Base-by-base conservation (phyloP, 2,797 vertebrate species). In the Ctenopoma kingsleyae region DNA sequence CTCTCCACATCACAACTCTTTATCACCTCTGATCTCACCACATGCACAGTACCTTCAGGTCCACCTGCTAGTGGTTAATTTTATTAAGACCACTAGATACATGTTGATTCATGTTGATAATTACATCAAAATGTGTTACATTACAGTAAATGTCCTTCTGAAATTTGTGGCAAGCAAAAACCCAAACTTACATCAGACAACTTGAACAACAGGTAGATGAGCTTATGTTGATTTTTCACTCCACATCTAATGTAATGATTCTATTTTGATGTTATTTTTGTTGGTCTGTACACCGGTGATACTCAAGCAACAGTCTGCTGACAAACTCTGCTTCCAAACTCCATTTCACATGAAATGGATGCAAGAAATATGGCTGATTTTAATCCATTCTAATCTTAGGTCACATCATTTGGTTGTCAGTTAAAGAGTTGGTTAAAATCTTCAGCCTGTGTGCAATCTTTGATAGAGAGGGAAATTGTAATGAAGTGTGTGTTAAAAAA, bases 31-130 rank as follows among this genome's bases (percentile, higher is more conserved):
- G 43, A 55, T n/a, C n/a, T n/a, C n/a, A n/a, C n/a, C 15, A 52
- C 27, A 55, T 38, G 8, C 19, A 48, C 16, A 61, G 25, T 52
- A 20, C 41, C 41, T 17, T 19, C 40, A 63, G 30, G 8, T 69
- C 66, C 85, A 66, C 27, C 71, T 85, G 22, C 53, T 86, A 78
- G 62, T 71, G 15, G 16, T 41, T 67, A 73, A 69, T 71, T 67
- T 66, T 11, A 19, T 30, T 72, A 12, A 54, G 52, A 63, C 30
- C 40, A 10, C 30, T 1, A 44, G 2, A 20, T n/a, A 19, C 6
- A 44, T 59, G 36, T 67, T 13, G 35, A 35, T 16, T 60, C 6
- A 20, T 5, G n/a, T n/a, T n/a, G n/a, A n/a, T n/a, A n/a, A n/a
- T 1, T 23, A 44, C 16, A 49, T 36, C 6, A 36, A 1, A 20